A percentile compares a stretch with the other conserved stretches of the same genome.
These are phyloP conservation scores for Echinops telfairi DNA, from an alignment of 2,113 vertebrate species.

Conservation along the genomic window DNA sequence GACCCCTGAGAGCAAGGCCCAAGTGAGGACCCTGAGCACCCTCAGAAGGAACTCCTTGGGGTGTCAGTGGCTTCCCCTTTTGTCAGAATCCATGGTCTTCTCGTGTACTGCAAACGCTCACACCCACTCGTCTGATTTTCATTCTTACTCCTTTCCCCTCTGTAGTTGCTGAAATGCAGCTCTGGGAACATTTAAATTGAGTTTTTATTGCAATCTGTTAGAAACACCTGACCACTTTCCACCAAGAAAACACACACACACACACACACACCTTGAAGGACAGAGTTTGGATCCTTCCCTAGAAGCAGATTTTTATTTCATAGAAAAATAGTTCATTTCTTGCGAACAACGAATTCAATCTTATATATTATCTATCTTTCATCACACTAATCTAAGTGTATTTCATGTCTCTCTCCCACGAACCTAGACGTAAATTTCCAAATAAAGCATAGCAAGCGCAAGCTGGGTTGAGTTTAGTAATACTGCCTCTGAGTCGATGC, in stretches of 20 bases:
- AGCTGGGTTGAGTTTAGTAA: conserved; percentile 1
- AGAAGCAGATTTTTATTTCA: neutral
- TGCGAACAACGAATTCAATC: neutral
- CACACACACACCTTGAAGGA: neutral
- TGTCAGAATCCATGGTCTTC: neutral
- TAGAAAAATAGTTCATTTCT: neutral
- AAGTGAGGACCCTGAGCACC: neutral
- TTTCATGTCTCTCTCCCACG: neutral
- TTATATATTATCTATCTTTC: neutral
- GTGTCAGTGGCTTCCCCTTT: neutral
- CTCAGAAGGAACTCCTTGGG: conserved; percentile 5
- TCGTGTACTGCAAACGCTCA: conserved; percentile 3
- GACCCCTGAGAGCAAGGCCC: conserved; percentile 23
- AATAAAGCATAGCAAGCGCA: neutral
- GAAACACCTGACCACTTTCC: conserved; percentile 28
- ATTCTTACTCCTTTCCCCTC: neutral
- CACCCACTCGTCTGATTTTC: neutral
- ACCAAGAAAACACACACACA: neutral
- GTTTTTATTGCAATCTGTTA: neutral
- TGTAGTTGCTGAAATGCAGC: neutral
- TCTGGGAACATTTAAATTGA: neutral
- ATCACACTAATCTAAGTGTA: neutral
- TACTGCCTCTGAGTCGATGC: neutral
- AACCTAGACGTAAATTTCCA: neutral
- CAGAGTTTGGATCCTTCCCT: neutral